These are phyloP conservation scores for Agonopterix heracliana DNA, from an alignment of 2,888 invertebrate genomes.

Conservation along the genomic window DNA sequence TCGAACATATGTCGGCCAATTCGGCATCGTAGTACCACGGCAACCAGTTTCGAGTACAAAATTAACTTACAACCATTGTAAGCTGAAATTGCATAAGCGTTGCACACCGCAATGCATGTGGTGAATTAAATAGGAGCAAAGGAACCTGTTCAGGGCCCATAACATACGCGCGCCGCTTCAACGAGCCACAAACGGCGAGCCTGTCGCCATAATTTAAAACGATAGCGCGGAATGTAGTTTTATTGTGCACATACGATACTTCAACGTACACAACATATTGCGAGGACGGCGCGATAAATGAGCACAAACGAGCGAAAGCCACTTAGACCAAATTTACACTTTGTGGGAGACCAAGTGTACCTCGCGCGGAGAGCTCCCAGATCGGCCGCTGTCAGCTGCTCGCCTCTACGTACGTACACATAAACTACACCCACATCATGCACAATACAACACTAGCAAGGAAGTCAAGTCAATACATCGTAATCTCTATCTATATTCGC, in stretches of 20 bases:
- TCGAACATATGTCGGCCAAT: conserved; percentile 25
- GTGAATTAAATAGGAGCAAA: conserved; percentile 66
- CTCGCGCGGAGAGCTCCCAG: conserved; percentile 26
- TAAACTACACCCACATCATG: neutral
- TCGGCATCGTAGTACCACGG: conserved; percentile 28
- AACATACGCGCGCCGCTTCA: conserved; percentile 46
- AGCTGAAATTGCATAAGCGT: conserved; percentile 63
- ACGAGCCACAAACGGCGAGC: conserved; percentile 54
- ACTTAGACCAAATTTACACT: conserved; percentile 74
- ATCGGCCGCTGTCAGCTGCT: conserved; percentile 61
- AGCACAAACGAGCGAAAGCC: conserved; percentile 69
- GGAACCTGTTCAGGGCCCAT: conserved; percentile 60
- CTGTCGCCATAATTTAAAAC: conserved; percentile 65
- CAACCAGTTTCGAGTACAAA: conserved; percentile 36
- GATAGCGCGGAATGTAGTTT: conserved; percentile 61
- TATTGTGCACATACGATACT: conserved; percentile 56
- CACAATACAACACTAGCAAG: neutral
- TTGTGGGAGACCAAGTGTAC: conserved; percentile 68
- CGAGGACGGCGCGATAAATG: conserved; percentile 61
- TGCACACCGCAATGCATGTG: conserved; percentile 51
- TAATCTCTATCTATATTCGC: neutral
- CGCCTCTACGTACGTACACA: conserved; percentile 14
- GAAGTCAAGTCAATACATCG: neutral
- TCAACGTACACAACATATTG: conserved; percentile 51
- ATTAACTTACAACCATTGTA: conserved; percentile 50